A percentile compares a stretch with the other conserved stretches of the same genome.
phyloP scores from a whole-genome alignment of 2,888 invertebrate species.

The Caenorhabditis panamensis region DNA sequence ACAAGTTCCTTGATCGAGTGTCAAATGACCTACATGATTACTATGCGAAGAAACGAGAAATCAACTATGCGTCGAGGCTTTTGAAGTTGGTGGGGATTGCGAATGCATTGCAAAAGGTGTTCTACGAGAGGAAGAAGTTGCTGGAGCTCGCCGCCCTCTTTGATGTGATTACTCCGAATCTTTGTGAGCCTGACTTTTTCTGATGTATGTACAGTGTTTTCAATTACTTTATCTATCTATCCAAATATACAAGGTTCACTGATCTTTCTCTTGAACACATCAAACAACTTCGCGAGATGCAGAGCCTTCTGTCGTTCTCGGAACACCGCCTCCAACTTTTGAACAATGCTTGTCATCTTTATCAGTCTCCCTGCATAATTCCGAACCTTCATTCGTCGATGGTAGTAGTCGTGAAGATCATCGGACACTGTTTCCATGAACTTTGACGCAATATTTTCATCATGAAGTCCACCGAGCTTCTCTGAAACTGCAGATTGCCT shows the following conservation, averaged over 20 bases:
- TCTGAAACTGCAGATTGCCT: not conserved
- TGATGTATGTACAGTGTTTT: not conserved
- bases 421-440: not conserved
- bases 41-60: not conserved
- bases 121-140: not conserved
- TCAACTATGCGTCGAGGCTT: slow-evolving; percentile 4
- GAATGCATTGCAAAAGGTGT: slow-evolving; percentile 10
- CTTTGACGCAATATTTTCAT: too few relatives aligned
- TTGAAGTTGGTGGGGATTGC: not conserved
- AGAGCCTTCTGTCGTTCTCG: not conserved
- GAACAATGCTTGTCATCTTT: not conserved
- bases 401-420: not conserved
- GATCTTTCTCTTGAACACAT: slow-evolving; percentile 8
- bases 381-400: not conserved
- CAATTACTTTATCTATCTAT: not conserved
- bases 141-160: slow-evolving; percentile 4
- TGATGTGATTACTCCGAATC: slow-evolving; percentile 3
- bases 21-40: slow-evolving; percentile 8
- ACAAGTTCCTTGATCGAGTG: not conserved
- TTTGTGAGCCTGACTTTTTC: slow-evolving; percentile 1
- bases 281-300: slow-evolving; percentile 4
- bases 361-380: not conserved
- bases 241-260: slow-evolving; percentile 9
- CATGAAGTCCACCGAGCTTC: not conserved
- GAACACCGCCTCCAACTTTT: not conserved